Conservation (phyloP, 1,140 invertebrate species). For the Stratiolaelaps scimitus region DNA sequence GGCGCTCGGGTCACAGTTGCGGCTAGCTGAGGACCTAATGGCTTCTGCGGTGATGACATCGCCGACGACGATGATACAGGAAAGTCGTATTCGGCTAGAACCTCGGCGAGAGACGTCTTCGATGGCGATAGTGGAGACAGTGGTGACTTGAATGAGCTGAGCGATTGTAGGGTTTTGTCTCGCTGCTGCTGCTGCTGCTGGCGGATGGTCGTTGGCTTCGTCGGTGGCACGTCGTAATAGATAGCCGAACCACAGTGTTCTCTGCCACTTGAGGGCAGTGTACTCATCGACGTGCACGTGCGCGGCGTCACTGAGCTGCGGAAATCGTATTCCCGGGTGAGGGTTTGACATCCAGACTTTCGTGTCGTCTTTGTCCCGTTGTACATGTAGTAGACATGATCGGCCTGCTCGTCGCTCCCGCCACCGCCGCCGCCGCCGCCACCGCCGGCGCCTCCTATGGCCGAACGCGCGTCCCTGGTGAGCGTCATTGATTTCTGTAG, state of each 20-base stretch:
- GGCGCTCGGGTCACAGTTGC: neutral
- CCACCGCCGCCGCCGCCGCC: no score
- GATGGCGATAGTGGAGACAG: neutral
- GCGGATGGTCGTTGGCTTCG: neutral
- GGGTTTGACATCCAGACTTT: constrained; percentile 19
- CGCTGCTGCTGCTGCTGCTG: no score
- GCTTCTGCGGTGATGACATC: no score
- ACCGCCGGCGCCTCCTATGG: no score
- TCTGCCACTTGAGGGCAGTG: neutral
- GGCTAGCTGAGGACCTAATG: no score
- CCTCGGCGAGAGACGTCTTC: constrained; percentile 17
- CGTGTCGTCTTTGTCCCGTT: constrained; percentile 22
- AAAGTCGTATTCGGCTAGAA: constrained; percentile 25
- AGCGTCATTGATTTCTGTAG: constrained; percentile 26
- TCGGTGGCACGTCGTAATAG: constrained; percentile 14
- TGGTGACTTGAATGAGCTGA: constrained; percentile 17
- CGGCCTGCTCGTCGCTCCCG: no score
- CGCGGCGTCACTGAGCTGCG: constrained; percentile 1
- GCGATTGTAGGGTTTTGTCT: neutral
- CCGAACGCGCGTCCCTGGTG: constrained; percentile 10
- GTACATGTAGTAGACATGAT: constrained; percentile 23
- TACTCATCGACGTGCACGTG: constrained; percentile 9
- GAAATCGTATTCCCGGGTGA: constrained; percentile 6
- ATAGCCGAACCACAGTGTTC: neutral
- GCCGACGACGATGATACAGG: neutral